Percentiles rank a stretch among this genome's conserved stretches.
phyloP scores from a whole-genome alignment of 2,113 vertebrate species.

The Ramphastos sulfuratus region DNA sequence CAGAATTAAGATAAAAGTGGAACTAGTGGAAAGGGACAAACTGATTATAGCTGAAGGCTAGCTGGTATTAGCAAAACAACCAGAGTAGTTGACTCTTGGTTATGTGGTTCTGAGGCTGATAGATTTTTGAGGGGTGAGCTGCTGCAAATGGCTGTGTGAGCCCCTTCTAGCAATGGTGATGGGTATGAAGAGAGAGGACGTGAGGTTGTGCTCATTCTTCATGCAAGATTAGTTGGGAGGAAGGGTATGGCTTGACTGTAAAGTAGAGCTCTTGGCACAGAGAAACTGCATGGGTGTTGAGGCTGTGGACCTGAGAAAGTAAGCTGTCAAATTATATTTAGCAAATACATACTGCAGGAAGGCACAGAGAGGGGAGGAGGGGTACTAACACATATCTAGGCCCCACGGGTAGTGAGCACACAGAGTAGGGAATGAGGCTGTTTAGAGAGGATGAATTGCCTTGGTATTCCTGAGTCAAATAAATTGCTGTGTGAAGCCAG shows the following conservation, averaged over 20 bases:
- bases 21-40: constrained; percentile 1
- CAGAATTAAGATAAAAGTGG: constrained; percentile 31
- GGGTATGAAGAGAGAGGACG: background rate
- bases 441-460: constrained; percentile 25
- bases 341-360: background rate
- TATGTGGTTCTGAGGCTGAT: background rate
- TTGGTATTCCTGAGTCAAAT: constrained; percentile 6
- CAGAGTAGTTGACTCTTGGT: background rate
- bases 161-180: background rate
- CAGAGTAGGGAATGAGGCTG: background rate
- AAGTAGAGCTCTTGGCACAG: constrained; percentile 30
- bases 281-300: background rate
- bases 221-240: background rate
- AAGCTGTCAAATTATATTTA: constrained; percentile 56
- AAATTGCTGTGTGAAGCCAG: background rate
- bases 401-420: background rate
- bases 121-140: background rate
- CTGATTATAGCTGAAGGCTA: constrained; percentile 13
- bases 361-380: background rate
- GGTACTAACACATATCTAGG: background rate
- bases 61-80: background rate
- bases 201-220: background rate
- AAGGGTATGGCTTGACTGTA: background rate
- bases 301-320: constrained; percentile 35
- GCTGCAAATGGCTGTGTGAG: background rate